Percentiles rank a stretch among this genome's conserved stretches.
These are phyloP conservation scores for Micrasema minimum DNA, from an alignment of 1,140 invertebrate genomes.

Conservation along the genomic window DNA sequence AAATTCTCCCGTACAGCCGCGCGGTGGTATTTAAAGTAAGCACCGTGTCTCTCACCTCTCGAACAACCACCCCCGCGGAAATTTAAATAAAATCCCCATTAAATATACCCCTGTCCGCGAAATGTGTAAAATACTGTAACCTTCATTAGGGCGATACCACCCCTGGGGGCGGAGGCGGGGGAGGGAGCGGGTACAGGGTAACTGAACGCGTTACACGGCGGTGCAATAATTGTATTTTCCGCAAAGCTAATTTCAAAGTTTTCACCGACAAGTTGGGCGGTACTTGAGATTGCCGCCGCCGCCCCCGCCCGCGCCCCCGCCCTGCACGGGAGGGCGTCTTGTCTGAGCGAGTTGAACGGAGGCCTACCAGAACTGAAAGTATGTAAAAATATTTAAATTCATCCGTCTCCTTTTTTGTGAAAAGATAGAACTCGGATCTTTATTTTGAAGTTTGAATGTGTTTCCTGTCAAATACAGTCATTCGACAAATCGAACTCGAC, in stretches of 20 bases:
- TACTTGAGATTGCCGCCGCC: conserved; percentile 38
- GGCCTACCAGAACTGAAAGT: conserved; percentile 12
- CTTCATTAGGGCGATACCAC: conserved; percentile 25
- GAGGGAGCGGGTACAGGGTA: neutral
- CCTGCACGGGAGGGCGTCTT: conserved; percentile 6
- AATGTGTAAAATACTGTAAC: conserved; percentile 20
- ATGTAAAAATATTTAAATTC: conserved; percentile 35
- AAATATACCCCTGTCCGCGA: conserved; percentile 5
- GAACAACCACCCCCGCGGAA: neutral
- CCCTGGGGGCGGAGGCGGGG: neutral
- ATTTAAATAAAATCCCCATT: conserved; percentile 11
- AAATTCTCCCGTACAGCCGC: too few species aligned
- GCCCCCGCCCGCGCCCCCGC: conserved; percentile 3
- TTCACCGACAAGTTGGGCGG: conserved; percentile 44
- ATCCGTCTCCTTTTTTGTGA: neutral
- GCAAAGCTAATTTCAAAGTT: conserved; percentile 52
- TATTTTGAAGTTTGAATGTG: neutral
- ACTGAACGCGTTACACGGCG: conserved; percentile 40
- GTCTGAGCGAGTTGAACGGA: neutral
- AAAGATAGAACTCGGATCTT: conserved; percentile 13
- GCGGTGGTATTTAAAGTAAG: too few species aligned
- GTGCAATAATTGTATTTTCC: conserved; percentile 51
- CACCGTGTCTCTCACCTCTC: too few species aligned
- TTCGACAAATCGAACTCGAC: conserved; percentile 1
- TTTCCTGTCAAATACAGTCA: conserved; percentile 13